phyloP scores from a whole-genome alignment of 2,113 vertebrate species.

The Plectropomus leopardus region DNA sequence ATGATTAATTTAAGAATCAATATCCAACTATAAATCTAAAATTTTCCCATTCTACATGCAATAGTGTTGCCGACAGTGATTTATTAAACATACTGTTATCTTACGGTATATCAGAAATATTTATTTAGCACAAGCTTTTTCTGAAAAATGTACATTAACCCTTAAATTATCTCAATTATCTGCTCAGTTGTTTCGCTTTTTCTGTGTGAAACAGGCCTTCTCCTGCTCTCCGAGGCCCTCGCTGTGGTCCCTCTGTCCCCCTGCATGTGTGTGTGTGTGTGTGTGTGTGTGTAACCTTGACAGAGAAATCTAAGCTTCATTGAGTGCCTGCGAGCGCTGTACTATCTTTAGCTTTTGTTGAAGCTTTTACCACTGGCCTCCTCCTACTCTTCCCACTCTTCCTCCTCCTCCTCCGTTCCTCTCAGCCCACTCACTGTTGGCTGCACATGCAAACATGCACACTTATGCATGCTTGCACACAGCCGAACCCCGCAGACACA shows the following conservation, averaged over 20 bases:
- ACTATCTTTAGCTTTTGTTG: slow-evolving; percentile 86
- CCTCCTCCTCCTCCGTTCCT: slow-evolving; percentile 70
- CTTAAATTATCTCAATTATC: background rate
- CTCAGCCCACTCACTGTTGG: slow-evolving; percentile 75
- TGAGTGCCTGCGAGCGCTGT: slow-evolving; percentile 79
- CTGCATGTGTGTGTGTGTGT: slow-evolving; percentile 41
- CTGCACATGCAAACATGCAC: slow-evolving; percentile 78
- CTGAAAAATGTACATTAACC: background rate
- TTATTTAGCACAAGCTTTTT: background rate
- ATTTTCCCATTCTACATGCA: background rate
- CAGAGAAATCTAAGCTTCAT: slow-evolving; percentile 71
- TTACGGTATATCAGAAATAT: background rate
- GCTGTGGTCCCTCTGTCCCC: slow-evolving; percentile 15
- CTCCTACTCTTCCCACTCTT: slow-evolving; percentile 60
- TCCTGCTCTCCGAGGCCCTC: slow-evolving; percentile 31
- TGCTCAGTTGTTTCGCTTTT: slow-evolving; percentile 21
- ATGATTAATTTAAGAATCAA: too few species aligned
- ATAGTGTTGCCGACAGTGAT: background rate
- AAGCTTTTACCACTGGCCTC: slow-evolving; percentile 78
- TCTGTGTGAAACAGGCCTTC: slow-evolving; percentile 11
- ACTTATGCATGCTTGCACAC: slow-evolving; percentile 73
- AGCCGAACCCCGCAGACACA: slow-evolving; percentile 13
- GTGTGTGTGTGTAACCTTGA: slow-evolving; percentile 78
- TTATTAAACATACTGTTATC: slow-evolving; percentile 1
- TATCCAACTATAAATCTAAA: too few species aligned